Percentiles rank a stretch among this genome's conserved stretches.
These are phyloP conservation scores for Tenthredo livida DNA, from an alignment of 2,888 invertebrate species.

Conservation along the genomic window DNA sequence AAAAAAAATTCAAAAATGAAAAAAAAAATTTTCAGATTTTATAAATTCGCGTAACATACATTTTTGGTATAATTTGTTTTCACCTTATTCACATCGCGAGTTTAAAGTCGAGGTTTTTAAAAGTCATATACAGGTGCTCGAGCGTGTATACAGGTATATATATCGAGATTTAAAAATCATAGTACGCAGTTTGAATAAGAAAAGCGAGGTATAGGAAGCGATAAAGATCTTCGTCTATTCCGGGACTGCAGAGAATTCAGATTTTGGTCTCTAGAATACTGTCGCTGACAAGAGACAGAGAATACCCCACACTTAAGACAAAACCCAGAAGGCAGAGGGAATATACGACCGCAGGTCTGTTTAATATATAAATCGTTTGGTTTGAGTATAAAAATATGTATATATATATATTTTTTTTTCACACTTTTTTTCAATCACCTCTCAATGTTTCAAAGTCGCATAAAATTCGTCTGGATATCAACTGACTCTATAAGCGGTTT, in stretches of 20 bases:
- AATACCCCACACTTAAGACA: background rate
- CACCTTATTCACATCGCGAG: background rate
- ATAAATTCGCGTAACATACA: no score
- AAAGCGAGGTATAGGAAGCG: slow-evolving; percentile 35
- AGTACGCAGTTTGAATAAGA: slow-evolving; percentile 38
- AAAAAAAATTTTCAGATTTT: no score
- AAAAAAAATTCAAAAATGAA: no score
- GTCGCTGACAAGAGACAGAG: slow-evolving; percentile 4
- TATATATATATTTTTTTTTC: background rate
- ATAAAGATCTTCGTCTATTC: slow-evolving; percentile 49
- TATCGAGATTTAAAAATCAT: background rate
- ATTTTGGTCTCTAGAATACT: slow-evolving; percentile 11
- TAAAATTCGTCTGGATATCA: no score
- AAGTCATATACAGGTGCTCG: background rate
- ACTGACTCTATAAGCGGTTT: no score
- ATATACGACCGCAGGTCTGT: background rate
- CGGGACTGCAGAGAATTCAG: slow-evolving; percentile 33
- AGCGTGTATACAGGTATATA: background rate
- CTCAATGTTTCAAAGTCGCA: no score
- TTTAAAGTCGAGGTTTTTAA: background rate
- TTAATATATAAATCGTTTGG: background rate
- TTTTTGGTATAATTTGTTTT: background rate
- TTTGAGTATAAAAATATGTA: background rate
- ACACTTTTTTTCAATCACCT: background rate
- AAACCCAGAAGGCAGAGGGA: background rate